phyloP scores from a whole-genome alignment of 2,797 vertebrate species.

The Coregonus suidteri region DNA sequence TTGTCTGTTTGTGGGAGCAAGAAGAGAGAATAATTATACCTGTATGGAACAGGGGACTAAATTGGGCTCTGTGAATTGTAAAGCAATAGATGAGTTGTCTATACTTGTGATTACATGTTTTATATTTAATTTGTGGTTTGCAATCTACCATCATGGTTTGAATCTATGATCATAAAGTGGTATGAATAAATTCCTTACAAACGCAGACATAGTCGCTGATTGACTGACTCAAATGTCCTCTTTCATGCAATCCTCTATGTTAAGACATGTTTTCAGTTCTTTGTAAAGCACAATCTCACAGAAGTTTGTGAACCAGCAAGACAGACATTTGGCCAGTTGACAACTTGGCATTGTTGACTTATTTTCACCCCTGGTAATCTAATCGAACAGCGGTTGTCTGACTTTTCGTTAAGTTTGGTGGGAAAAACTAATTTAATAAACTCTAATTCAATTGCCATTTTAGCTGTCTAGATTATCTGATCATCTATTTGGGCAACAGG shows the following conservation, averaged over 20 bases:
- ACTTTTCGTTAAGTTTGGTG: not conserved
- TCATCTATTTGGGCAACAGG: not conserved
- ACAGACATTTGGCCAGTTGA: not conserved
- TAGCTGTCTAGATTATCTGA: slow-evolving; percentile 9
- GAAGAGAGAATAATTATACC: not conserved
- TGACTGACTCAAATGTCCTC: not conserved
- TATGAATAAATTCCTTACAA: not conserved
- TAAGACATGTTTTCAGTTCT: no score
- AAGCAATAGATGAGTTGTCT: not conserved
- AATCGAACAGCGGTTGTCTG: no score
- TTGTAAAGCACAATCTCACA: not conserved
- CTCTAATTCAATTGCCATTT: slow-evolving; percentile 22
- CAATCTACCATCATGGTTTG: not conserved
- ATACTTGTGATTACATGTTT: not conserved
- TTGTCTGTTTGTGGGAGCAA: not conserved
- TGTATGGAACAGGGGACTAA: not conserved
- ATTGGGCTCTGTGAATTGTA: not conserved
- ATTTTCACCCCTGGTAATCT: not conserved
- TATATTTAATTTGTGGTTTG: not conserved
- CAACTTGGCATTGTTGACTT: not conserved
- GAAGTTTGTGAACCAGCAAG: not conserved
- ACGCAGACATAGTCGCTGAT: not conserved
- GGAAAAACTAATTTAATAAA: not conserved
- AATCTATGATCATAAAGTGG: not conserved
- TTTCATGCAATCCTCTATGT: not conserved